Base-by-base conservation (phyloP, 2,797 vertebrate genomes). In the Podargus strigoides region DNA sequence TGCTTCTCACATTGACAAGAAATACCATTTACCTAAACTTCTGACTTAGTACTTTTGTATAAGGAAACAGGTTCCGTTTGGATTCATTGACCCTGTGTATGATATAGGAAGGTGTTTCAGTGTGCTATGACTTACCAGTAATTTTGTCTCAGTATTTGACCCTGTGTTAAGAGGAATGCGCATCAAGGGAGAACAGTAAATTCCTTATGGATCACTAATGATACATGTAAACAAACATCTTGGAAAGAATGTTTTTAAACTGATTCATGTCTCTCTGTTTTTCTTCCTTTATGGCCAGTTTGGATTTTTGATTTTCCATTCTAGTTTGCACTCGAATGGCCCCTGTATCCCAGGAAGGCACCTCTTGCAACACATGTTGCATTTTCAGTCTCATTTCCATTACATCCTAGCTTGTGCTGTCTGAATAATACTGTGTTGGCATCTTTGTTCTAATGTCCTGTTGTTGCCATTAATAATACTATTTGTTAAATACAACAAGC, bases 171-270 rank as follows among this genome's bases (percentile, higher is more conserved):
- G 37, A 80, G 76, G 64, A 62, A 68, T n/a, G 50, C 75, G 27
- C 69, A 64, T 88, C 49, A 78, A 52, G 59, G 60, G 67, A 93
- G 66, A 70, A 76, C 12, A 91, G 50, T 52, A 52, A 85, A 82
- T 82, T 90, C 63, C 53, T 58, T 74, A 28, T 52, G 64, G 67
- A 58, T 79, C 85, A 74, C 64, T 90, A 85, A 73, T 73, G 59
- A 85, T 34, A 82, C 28, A 12, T 87, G 60, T 91, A 79, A 95
- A 85, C 32, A 70, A 56, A 39, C 67, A 62, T 55, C 14, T 86
- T 86, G 60, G 64, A 91, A 95, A 93, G 32, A 73, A 58, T 70
- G 41, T 90, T 95, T 97, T 82, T 21, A 74, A 94, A 73, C 24
- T 56, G 41, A 60, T 79, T 69, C 3, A 22, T 32, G 82, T 67